Evolutionary conservation across 2,797 vertebrate genomes (phyloP), one percentile per base, ranked within the genome.

Genomic region (Champsocephalus gunnari): DNA sequence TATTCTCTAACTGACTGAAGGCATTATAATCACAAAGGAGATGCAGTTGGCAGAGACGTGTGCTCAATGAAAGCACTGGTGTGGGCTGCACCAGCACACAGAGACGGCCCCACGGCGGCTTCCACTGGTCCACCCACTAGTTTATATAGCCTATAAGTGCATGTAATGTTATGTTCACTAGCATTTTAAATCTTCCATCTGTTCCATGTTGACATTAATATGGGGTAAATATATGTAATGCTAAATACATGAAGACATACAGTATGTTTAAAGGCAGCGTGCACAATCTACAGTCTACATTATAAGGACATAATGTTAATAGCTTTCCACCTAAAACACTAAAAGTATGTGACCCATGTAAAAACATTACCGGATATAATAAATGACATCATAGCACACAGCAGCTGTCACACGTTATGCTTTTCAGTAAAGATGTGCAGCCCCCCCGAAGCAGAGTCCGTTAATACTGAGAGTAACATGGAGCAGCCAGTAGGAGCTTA

Each of bases 141-240:
- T 48, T 51, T 4, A 17, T 6, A 34, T 53, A 41, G 17, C 69
- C 41, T 51, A 34, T 70, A 43, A 62, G 64, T 48, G 34, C 24
- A 66, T 55, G n/a, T 38, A 51, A 61, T 38, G 64, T 67, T 14
- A 56, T 57, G 10, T 78, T 28, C 65, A 71, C 17, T 21, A 56
- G 21, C 44, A 21, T 57, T 79, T 74, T 49, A 66, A 60, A 75
- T 80, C 32, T 66, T 49, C 77, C 67, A 80, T 88, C 83, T 87
- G 77, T 60, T 82, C 44, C 38, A 70, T 64, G 61, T 57, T 79
- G 58, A 50, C 28, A 74, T 71, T 75, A 85, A 76, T 67, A 38
- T 71, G 61, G 45, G 77, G 75, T 66, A 71, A 86, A 71, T 66
- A 72, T 41, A 64, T 63, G 85, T 82, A 68, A 65, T 64, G 55